A percentile compares a stretch with the other conserved stretches of the same genome.
Conservation (phyloP, 2,113 vertebrate species). For the Clarias macrocephalus region DNA sequence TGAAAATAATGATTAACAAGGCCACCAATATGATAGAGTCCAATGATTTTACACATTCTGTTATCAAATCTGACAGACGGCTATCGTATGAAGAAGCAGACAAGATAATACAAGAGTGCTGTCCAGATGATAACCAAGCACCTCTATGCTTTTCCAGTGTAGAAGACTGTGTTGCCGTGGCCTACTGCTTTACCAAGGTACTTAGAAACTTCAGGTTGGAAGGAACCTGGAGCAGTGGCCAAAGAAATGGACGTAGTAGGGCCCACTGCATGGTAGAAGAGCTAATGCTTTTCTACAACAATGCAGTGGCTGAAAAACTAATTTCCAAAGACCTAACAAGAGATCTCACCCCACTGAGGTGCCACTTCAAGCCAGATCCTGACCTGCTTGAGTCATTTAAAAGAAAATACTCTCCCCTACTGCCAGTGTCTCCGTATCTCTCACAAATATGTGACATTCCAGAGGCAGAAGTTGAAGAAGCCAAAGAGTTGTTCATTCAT, state of each 20-base stretch:
- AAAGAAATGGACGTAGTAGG: background rate
- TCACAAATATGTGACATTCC: constrained; percentile 23
- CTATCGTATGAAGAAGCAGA: constrained; percentile 40
- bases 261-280: constrained; percentile 50
- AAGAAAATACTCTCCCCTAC: background rate
- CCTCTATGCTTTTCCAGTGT: constrained; percentile 20
- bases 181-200: constrained; percentile 29
- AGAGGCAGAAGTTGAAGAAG: background rate
- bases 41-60: background rate
- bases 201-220: constrained; percentile 32
- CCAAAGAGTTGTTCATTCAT: background rate
- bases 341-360: constrained; percentile 46
- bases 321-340: constrained; percentile 25
- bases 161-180: constrained; percentile 34
- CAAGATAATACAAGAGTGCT: constrained; percentile 19
- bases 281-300: constrained; percentile 51
- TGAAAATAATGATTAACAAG: constrained; percentile 27
- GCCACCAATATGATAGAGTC: constrained; percentile 8
- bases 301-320: constrained; percentile 39
- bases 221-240: constrained; percentile 12
- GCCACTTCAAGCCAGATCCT: constrained; percentile 34
- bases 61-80: background rate
- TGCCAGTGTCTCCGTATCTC: constrained; percentile 41
- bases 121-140: background rate
- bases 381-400: constrained; percentile 19